phyloP scores from a whole-genome alignment of 2,797 vertebrate genomes.

The Micrastur ruficollis region DNA sequence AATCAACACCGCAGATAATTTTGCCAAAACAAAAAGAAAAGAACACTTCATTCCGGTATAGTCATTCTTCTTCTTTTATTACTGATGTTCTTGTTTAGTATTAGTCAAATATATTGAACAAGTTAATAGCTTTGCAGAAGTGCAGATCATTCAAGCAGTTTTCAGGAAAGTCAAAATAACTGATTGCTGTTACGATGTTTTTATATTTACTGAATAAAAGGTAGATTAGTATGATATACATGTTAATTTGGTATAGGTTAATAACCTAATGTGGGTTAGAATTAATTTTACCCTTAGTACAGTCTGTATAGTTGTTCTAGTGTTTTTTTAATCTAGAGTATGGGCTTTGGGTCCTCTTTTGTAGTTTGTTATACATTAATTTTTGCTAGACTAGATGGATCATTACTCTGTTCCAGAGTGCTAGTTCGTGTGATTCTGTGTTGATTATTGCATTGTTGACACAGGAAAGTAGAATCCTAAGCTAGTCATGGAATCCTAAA shows the following conservation, averaged over 20 bases:
- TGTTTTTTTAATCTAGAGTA: not conserved
- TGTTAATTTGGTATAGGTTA: not conserved
- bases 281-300: not conserved
- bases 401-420: not conserved
- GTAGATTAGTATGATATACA: not conserved
- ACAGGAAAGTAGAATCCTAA: not conserved
- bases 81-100: not conserved
- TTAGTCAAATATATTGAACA: not conserved
- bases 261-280: not conserved
- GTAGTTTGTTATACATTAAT: rapidly evolving
- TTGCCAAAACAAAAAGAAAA: slow-evolving; percentile 97
- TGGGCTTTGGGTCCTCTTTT: not conserved
- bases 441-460: not conserved
- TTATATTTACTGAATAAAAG: not conserved
- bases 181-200: not conserved
- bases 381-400: not conserved
- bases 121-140: not conserved
- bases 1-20: slow-evolving; percentile 88
- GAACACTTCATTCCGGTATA: slow-evolving; percentile 94
- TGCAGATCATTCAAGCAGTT: not conserved
- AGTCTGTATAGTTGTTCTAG: not conserved
- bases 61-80: not conserved
- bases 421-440: not conserved
- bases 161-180: not conserved
- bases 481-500: not conserved